phyloP scores from a whole-genome alignment of 2,113 vertebrate genomes.

The Tamias sibiricus region DNA sequence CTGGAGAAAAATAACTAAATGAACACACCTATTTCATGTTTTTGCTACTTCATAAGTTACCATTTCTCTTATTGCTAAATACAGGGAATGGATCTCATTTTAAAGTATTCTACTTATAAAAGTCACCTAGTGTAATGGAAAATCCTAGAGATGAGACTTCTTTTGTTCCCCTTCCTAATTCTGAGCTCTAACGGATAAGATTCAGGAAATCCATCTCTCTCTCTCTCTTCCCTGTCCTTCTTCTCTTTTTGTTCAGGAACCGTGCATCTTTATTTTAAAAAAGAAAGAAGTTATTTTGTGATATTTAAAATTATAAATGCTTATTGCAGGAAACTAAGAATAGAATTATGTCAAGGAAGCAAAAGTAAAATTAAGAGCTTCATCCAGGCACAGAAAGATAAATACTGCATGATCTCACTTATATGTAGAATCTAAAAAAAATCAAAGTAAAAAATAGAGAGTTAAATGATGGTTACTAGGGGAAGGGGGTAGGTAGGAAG shows the following conservation, averaged over 20 bases:
- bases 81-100: not conserved
- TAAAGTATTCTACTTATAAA: not conserved
- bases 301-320: constrained; percentile 28
- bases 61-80: not conserved
- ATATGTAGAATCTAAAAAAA: not conserved
- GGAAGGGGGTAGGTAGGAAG: not conserved
- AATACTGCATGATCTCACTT: not conserved
- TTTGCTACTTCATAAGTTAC: not conserved
- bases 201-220: not conserved
- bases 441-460: not conserved
- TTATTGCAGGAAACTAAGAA: not conserved
- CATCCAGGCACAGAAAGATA: not conserved
- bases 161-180: not conserved
- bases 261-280: not conserved
- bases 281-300: not conserved
- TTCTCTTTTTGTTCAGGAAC: not conserved
- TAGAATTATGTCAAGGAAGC: not conserved
- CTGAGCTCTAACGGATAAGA: not conserved
- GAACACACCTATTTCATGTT: not conserved
- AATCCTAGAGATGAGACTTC: not conserved
- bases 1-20: not conserved
- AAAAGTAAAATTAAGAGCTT: constrained; percentile 24
- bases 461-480: not conserved
- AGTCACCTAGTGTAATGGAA: not conserved
- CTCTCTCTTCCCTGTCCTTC: not conserved